phyloP scores from a whole-genome alignment of 1,140 invertebrate genomes.

The Mizuhopecten yessoensis region DNA sequence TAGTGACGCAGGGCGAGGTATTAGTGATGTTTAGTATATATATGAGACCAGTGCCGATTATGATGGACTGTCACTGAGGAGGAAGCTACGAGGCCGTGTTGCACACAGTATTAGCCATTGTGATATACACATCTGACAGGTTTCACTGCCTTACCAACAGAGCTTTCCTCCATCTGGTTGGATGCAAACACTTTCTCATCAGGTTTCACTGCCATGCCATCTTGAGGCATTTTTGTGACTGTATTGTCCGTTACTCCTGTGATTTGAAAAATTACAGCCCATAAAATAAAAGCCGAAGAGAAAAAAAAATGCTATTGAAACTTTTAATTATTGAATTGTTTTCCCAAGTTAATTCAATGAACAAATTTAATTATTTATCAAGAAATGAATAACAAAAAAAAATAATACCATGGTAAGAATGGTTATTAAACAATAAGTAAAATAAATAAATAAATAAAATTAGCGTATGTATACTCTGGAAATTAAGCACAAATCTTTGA shows the following conservation, averaged over 20 bases:
- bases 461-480: neutral
- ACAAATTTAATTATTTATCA: too few species aligned
- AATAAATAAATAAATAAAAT: neutral
- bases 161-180: constrained; percentile 5
- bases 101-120: constrained; percentile 4
- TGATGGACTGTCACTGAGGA: neutral
- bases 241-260: neutral
- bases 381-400: too few species aligned
- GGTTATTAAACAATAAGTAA: neutral
- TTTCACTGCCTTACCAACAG: constrained; percentile 22
- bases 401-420: neutral
- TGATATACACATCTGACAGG: constrained; percentile 3
- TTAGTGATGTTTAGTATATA: neutral
- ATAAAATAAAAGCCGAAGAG: neutral
- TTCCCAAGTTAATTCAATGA: too few species aligned
- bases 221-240: neutral
- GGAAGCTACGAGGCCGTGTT: neutral
- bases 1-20: neutral
- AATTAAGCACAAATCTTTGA: neutral
- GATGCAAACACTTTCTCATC: neutral
- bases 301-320: too few species aligned
- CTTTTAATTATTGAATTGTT: too few species aligned
- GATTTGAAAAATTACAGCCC: constrained; percentile 3
- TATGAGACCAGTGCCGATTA: neutral
- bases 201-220: neutral